phyloP scores from a whole-genome alignment of 2,888 invertebrate species.

The Drosophila hamatofila region DNA sequence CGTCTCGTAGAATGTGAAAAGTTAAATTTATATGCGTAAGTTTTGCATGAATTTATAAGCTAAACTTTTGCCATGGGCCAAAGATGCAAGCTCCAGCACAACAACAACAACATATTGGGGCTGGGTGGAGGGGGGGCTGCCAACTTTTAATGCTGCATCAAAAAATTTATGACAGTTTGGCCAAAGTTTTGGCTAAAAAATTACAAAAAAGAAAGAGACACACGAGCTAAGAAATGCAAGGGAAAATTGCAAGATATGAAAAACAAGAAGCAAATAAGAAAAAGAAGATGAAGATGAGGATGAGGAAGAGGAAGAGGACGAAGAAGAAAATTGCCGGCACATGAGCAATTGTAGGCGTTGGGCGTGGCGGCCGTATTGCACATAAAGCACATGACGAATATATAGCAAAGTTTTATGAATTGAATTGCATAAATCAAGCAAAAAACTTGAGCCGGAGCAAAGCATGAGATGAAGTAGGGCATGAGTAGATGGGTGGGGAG shows the following conservation, averaged over 20 bases:
- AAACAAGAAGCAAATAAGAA: constrained; percentile 15
- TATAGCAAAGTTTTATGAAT: constrained; percentile 77
- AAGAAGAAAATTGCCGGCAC: background rate
- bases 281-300: background rate
- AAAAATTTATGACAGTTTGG: constrained; percentile 81
- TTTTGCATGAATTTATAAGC: constrained; percentile 82
- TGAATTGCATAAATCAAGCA: constrained; percentile 81
- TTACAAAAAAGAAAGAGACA: constrained; percentile 14
- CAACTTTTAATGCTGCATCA: constrained; percentile 73
- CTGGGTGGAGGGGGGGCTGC: constrained; percentile 6
- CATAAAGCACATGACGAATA: constrained; percentile 53
- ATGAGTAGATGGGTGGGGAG: background rate
- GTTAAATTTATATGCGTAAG: constrained; percentile 77
- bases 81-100: constrained; percentile 50
- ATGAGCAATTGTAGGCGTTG: constrained; percentile 48
- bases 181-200: constrained; percentile 68
- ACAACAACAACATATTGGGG: constrained; percentile 18
- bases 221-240: constrained; percentile 34
- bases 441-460: constrained; percentile 41
- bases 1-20: constrained; percentile 54
- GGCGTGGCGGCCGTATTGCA: constrained; percentile 54
- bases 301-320: background rate
- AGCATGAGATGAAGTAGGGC: constrained; percentile 19
- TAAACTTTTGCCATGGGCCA: constrained; percentile 65
- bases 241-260: constrained; percentile 38